phyloP scores from a whole-genome alignment of 2,113 vertebrate species.

The Sarotherodon lohbergeri region DNA sequence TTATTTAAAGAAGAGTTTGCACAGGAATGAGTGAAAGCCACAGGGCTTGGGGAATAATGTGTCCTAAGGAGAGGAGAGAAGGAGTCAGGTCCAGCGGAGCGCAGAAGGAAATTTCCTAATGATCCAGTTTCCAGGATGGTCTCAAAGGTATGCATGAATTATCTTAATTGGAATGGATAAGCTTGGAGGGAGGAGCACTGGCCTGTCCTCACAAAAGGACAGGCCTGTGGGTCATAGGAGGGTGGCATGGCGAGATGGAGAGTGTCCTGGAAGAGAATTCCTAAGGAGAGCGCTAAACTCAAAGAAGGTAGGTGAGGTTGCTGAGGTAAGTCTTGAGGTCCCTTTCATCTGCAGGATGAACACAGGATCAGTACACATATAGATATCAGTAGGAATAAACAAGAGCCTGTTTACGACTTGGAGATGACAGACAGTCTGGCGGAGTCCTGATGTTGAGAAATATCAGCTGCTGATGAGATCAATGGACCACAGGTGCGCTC shows the following conservation, averaged over 20 bases:
- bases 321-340: not conserved
- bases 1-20: not conserved
- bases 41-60: not conserved
- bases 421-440: not conserved
- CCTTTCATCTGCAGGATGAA: not conserved
- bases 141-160: not conserved
- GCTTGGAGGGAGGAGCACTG: not conserved
- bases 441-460: not conserved
- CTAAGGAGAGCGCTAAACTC: not conserved
- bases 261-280: not conserved
- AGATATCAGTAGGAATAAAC: not conserved
- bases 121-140: not conserved
- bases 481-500: not conserved
- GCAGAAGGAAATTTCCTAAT: not conserved
- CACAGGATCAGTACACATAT: not conserved
- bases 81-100: not conserved
- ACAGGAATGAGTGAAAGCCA: not conserved
- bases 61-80: not conserved
- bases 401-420: not conserved
- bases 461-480: not conserved
- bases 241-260: not conserved
- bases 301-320: not conserved
- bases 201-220: not conserved
- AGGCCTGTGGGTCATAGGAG: not conserved
- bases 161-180: not conserved